phyloP scores from a whole-genome alignment of 2,797 vertebrate species.

The Enteromius radiatus region DNA sequence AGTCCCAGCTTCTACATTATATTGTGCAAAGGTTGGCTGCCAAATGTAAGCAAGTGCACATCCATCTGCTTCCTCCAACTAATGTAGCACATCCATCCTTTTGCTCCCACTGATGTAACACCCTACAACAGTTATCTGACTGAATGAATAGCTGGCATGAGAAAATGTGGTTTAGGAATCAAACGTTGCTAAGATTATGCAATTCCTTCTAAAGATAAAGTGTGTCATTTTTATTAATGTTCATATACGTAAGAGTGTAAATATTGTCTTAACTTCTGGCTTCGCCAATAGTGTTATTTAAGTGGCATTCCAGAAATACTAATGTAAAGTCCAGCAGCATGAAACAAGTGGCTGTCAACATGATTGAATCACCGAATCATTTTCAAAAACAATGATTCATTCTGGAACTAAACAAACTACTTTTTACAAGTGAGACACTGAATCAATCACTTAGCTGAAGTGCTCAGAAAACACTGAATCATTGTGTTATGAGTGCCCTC shows the following conservation, averaged over 20 bases:
- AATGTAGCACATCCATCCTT: constrained; percentile 37
- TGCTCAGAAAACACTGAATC: not conserved
- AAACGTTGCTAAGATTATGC: constrained; percentile 29
- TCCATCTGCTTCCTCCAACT: constrained; percentile 33
- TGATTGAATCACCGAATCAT: not conserved
- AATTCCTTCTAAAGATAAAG: constrained; percentile 43
- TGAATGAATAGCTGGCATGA: constrained; percentile 36
- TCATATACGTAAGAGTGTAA: not conserved
- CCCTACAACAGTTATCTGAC: constrained; percentile 42
- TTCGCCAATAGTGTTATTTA: not conserved
- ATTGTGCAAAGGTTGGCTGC: constrained; percentile 8
- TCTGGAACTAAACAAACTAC: not conserved
- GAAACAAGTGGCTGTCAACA: not conserved
- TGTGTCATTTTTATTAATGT: constrained; percentile 6
- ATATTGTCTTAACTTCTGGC: not conserved
- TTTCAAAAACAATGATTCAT: not conserved
- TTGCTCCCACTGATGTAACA: constrained; percentile 32
- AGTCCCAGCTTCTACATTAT: constrained; percentile 16
- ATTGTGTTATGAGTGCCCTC: no score
- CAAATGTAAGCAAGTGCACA: constrained; percentile 36
- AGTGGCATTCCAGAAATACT: not conserved
- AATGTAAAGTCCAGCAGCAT: not conserved
- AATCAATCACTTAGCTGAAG: not conserved
- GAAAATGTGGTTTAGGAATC: constrained; percentile 35
- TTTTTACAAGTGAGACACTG: not conserved